These are phyloP conservation scores for Brachionus angularis DNA, from an alignment of 1,140 invertebrate species.

Conservation along the genomic window DNA sequence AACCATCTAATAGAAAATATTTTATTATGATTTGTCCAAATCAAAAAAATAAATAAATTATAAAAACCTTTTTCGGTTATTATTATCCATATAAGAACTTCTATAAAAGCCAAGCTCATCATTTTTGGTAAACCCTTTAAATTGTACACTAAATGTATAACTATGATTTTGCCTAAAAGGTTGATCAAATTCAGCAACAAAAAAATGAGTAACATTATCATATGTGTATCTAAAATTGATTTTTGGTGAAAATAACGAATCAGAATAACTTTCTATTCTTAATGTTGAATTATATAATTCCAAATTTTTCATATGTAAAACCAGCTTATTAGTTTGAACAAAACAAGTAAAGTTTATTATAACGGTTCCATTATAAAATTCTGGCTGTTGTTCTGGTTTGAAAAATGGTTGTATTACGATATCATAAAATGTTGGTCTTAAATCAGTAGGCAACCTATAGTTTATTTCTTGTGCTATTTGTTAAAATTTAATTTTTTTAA, in stretches of 20 bases:
- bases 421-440: constrained; percentile 71
- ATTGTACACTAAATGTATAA: constrained; percentile 56
- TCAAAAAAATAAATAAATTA: not conserved
- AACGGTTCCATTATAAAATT: constrained; percentile 63
- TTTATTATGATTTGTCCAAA: not conserved
- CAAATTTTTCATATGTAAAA: constrained; percentile 62
- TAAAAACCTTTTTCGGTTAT: constrained; percentile 50
- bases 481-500: too few species aligned
- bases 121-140: constrained; percentile 79
- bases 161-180: not conserved
- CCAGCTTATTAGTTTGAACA: constrained; percentile 64
- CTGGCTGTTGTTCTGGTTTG: not conserved
- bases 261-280: not conserved
- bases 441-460: constrained; percentile 64
- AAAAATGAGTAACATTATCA: constrained; percentile 5
- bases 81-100: constrained; percentile 90
- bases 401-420: constrained; percentile 53
- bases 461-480: too few species aligned
- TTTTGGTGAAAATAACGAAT: not conserved
- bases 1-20: too few species aligned
- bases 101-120: constrained; percentile 90
- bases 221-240: not conserved
- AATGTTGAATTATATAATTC: constrained; percentile 2
- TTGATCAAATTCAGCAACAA: not conserved
- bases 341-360: constrained; percentile 65